A percentile compares a stretch with the other conserved stretches of the same genome.
Conservation (phyloP, 1,140 invertebrate species). For the Aethina tumida region DNA sequence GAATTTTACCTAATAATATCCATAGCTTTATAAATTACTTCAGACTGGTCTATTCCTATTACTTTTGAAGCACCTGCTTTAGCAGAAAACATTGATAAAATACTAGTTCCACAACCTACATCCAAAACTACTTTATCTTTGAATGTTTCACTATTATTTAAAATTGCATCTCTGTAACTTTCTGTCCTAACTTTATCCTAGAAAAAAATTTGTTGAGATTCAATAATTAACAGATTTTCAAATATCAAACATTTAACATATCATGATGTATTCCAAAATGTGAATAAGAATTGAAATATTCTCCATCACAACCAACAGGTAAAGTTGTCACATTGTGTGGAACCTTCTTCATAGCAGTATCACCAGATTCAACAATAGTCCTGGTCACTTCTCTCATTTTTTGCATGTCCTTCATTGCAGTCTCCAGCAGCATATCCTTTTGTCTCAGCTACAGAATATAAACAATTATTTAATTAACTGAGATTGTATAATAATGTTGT, state of each 20-base stretch:
- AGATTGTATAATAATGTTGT: slow-evolving; percentile 4
- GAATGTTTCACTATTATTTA: slow-evolving; percentile 63
- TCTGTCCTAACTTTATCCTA: slow-evolving; percentile 87
- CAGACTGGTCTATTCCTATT: slow-evolving; percentile 86
- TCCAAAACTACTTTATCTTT: slow-evolving; percentile 79
- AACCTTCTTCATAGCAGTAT: slow-evolving; percentile 28
- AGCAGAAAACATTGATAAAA: slow-evolving; percentile 92
- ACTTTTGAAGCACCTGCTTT: slow-evolving; percentile 85
- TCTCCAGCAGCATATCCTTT: slow-evolving; percentile 44
- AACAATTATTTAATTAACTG: slow-evolving; percentile 5
- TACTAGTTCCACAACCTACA: slow-evolving; percentile 88
- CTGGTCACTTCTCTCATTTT: slow-evolving; percentile 53
- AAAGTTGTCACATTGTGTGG: slow-evolving; percentile 40
- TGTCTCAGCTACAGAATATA: slow-evolving; percentile 42
- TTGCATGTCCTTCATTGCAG: slow-evolving; percentile 50
- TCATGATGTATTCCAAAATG: slow-evolving; percentile 98
- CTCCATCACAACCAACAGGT: slow-evolving; percentile 47
- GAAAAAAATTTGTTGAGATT: slow-evolving; percentile 11
- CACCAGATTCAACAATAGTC: slow-evolving; percentile 34
- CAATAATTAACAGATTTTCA: background rate
- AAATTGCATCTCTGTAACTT: slow-evolving; percentile 88
- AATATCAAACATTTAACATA: slow-evolving; percentile 58
- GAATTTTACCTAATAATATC: slow-evolving; percentile 53
- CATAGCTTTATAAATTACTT: slow-evolving; percentile 71
- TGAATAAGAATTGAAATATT: slow-evolving; percentile 93